Conservation (phyloP, 1,140 invertebrate genomes). For the Physella acuta region DNA sequence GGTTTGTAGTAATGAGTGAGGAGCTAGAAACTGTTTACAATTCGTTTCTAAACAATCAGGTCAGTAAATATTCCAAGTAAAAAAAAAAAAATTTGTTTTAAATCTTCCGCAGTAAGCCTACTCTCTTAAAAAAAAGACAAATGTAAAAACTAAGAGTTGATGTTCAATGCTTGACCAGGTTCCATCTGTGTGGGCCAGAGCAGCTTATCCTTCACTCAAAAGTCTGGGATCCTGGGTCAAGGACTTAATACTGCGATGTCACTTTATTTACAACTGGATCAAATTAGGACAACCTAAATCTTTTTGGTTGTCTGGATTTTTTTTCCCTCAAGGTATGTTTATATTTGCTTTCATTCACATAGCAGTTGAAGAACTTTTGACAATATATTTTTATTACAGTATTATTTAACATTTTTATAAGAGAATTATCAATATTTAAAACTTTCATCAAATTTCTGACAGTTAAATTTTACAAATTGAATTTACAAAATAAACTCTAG, state of each 20-base stretch:
- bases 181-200: constrained; percentile 76
- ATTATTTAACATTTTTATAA: too few relatives aligned
- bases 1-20: constrained; percentile 86
- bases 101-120: too few relatives aligned
- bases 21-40: constrained; percentile 78
- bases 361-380: too few relatives aligned
- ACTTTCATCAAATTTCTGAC: too few relatives aligned
- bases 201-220: constrained; percentile 84
- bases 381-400: too few relatives aligned
- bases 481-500: constrained; percentile 40
- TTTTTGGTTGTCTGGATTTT: constrained; percentile 88
- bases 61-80: too few relatives aligned
- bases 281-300: constrained; percentile 71
- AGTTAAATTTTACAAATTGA: too few relatives aligned
- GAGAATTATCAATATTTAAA: too few relatives aligned
- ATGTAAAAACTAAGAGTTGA: too few relatives aligned
- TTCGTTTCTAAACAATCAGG: constrained; percentile 75
- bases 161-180: constrained; percentile 68
- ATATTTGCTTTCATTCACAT: too few relatives aligned
- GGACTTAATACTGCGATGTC: constrained; percentile 75
- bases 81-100: too few relatives aligned
- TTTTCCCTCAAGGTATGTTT: constrained; percentile 80
- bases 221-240: constrained; percentile 78
- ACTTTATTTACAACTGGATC: constrained; percentile 81
- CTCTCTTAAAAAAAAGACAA: too few relatives aligned